These are phyloP conservation scores for Oncorhynchus tshawytscha DNA, from an alignment of 2,113 vertebrate genomes.

Conservation along the genomic window DNA sequence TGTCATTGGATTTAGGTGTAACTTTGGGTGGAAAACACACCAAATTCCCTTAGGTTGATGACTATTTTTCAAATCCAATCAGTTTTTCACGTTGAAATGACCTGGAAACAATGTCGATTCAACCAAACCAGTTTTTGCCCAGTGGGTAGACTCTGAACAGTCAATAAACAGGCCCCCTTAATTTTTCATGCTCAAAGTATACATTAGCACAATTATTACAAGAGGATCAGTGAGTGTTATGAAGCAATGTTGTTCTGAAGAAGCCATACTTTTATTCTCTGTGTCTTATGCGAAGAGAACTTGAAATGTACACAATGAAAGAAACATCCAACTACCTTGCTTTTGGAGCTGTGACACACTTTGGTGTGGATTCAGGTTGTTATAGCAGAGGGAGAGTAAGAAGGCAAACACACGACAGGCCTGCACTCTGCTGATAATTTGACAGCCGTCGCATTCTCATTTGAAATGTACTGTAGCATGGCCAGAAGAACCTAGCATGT, in stretches of 20 bases:
- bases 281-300: background rate
- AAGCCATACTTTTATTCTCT: background rate
- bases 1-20: too few relatives aligned
- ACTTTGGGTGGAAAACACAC: too few relatives aligned
- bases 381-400: background rate
- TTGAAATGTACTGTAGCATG: conserved; percentile 22
- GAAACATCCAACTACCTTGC: background rate
- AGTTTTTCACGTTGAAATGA: too few relatives aligned
- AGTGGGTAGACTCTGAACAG: background rate
- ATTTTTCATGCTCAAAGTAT: background rate
- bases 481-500: conserved; percentile 11
- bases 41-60: too few relatives aligned
- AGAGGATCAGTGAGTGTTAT: conserved; percentile 42
- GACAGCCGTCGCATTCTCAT: background rate
- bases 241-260: background rate
- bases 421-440: conserved; percentile 32
- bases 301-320: conserved; percentile 9
- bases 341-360: conserved; percentile 14
- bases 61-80: too few relatives aligned
- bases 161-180: background rate
- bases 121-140: too few relatives aligned
- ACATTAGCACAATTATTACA: background rate
- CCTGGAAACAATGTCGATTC: too few relatives aligned
- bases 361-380: conserved; percentile 25
- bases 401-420: conserved; percentile 7